phyloP scores from a whole-genome alignment of 1,140 invertebrate genomes.

The Trichonephila clavipes region DNA sequence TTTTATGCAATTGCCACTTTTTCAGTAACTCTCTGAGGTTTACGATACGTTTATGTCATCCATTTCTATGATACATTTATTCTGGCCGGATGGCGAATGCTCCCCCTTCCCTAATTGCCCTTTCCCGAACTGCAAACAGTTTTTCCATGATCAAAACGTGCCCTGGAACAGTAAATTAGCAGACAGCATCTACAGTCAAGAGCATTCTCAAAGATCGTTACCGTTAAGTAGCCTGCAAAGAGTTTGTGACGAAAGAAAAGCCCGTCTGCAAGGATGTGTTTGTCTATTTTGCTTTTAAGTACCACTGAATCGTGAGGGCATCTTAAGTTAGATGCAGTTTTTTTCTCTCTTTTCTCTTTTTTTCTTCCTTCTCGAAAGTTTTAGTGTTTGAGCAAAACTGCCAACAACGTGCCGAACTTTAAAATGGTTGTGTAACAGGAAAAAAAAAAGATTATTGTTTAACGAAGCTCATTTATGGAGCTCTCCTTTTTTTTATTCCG shows the following conservation, averaged over 20 bases:
- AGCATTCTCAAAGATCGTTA: constrained; percentile 43
- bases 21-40: not conserved
- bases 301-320: constrained; percentile 14
- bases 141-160: constrained; percentile 32
- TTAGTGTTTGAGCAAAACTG: not conserved
- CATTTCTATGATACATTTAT: not conserved
- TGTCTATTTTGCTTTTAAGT: constrained; percentile 11
- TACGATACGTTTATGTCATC: not conserved
- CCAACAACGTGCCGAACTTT: constrained; percentile 1
- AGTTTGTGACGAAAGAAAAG: constrained; percentile 17
- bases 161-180: constrained; percentile 48
- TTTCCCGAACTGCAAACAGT: constrained; percentile 52
- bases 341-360: not conserved
- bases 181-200: constrained; percentile 33
- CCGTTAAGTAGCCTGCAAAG: constrained; percentile 12
- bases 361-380: not conserved
- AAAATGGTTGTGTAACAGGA: not conserved
- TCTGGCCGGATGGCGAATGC: not conserved
- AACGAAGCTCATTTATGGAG: not conserved
- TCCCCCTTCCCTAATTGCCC: constrained; percentile 45
- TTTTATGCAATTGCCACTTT: not conserved
- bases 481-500: too few relatives aligned
- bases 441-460: not conserved
- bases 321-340: not conserved
- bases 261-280: not conserved